phyloP scores from a whole-genome alignment of 2,113 vertebrate species.

The Xenopus laevis region DNA sequence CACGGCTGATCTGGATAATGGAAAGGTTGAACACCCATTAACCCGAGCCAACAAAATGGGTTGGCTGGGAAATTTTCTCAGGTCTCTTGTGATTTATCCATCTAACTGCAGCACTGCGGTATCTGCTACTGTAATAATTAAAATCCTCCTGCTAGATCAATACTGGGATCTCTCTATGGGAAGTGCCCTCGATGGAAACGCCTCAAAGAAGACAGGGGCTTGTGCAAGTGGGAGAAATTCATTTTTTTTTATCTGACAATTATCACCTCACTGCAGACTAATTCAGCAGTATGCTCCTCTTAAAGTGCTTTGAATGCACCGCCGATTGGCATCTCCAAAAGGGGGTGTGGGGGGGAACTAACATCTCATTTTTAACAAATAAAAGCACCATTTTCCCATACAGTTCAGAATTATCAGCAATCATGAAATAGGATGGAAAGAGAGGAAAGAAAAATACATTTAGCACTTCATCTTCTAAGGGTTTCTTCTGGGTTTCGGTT shows the following conservation, averaged over 20 bases:
- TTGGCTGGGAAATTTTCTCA: constrained; percentile 83
- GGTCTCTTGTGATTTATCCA: constrained; percentile 80
- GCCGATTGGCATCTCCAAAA: constrained; percentile 82
- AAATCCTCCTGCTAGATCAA: constrained; percentile 88
- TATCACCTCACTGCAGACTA: constrained; percentile 82
- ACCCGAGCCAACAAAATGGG: constrained; percentile 96
- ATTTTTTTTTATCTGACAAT: constrained; percentile 86
- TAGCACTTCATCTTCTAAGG: constrained; percentile 96
- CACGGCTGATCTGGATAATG: constrained; percentile 99
- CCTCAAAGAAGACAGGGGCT: constrained; percentile 74
- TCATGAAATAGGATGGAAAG: constrained; percentile 80
- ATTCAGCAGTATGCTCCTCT: constrained; percentile 77
- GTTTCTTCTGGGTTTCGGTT: constrained; percentile 81
- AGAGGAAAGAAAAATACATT: constrained; percentile 72
- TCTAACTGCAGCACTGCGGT: constrained; percentile 78
- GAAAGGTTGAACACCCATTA: constrained; percentile 99
- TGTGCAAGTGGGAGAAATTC: constrained; percentile 78
- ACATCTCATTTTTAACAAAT: constrained; percentile 82
- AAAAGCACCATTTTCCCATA: constrained; percentile 79
- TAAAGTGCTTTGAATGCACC: constrained; percentile 77
- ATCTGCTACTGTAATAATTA: constrained; percentile 93
- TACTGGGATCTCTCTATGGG: constrained; percentile 85
- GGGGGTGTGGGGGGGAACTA: constrained; percentile 49
- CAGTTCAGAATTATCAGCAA: constrained; percentile 80
- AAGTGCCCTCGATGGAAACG: constrained; percentile 81